Percentiles rank a stretch among this genome's conserved stretches.
These are phyloP conservation scores for Actenoides lindsayi DNA, from an alignment of 2,113 vertebrate genomes.

Conservation along the genomic window DNA sequence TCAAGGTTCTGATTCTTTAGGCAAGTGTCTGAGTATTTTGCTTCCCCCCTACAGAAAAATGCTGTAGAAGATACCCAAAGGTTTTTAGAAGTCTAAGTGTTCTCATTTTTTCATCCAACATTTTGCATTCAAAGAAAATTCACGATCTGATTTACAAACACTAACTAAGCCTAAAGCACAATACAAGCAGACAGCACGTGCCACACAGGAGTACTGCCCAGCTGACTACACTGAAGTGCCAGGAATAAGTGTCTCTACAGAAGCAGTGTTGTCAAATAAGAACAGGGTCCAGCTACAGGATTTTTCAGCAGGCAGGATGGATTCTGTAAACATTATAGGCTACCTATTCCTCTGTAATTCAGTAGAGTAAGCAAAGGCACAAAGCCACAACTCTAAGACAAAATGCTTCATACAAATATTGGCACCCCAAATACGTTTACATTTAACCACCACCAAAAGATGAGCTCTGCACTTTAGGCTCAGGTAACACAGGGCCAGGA, in stretches of 20 bases:
- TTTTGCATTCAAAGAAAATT: background rate
- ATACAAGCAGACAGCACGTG: background rate
- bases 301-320: background rate
- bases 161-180: background rate
- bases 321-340: background rate
- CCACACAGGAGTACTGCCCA: background rate
- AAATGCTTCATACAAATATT: background rate
- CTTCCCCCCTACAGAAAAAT: background rate
- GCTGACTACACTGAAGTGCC: background rate
- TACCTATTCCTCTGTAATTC: background rate
- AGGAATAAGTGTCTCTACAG: background rate
- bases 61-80: background rate
- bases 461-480: background rate
- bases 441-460: background rate
- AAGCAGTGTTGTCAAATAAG: background rate
- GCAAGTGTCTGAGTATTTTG: background rate
- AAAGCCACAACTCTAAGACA: background rate
- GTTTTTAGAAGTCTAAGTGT: background rate
- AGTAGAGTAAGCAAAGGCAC: background rate
- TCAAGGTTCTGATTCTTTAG: background rate
- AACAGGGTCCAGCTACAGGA: background rate
- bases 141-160: background rate
- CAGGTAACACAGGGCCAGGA: background rate
- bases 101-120: background rate
- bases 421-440: rapidly evolving